These are phyloP conservation scores for Hystrix brachyura DNA, from an alignment of 2,113 vertebrate genomes.

Conservation along the genomic window DNA sequence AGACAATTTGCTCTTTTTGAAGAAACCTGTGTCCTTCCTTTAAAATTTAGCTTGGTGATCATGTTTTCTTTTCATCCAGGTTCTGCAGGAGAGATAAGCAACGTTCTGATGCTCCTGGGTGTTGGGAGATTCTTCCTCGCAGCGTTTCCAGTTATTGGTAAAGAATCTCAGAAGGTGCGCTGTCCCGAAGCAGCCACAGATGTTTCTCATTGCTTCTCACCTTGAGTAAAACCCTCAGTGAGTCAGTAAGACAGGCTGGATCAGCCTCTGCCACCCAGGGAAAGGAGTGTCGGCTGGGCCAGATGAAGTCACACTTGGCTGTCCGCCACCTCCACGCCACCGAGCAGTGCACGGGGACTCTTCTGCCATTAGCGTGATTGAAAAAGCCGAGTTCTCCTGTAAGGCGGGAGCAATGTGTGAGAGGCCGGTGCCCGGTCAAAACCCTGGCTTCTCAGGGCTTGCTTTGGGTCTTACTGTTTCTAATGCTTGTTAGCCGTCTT, in stretches of 20 bases:
- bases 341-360: background rate
- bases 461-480: background rate
- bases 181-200: background rate
- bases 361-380: background rate
- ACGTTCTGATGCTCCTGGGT: background rate
- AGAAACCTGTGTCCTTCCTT: background rate
- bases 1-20: conserved; percentile 2
- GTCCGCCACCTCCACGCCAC: too few species aligned
- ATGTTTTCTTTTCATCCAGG: background rate
- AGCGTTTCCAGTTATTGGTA: background rate
- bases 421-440: background rate
- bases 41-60: background rate
- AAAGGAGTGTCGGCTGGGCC: background rate
- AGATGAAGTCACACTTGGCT: background rate
- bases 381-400: background rate
- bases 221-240: background rate
- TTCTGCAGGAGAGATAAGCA: background rate
- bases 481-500: background rate
- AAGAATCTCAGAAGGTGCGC: background rate
- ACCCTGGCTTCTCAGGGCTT: background rate
- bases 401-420: background rate
- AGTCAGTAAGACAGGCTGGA: background rate
- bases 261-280: background rate
- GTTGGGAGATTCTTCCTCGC: background rate
- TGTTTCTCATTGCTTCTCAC: background rate